phyloP scores from a whole-genome alignment of 2,888 invertebrate genomes.

The Coenonympha glycerion region DNA sequence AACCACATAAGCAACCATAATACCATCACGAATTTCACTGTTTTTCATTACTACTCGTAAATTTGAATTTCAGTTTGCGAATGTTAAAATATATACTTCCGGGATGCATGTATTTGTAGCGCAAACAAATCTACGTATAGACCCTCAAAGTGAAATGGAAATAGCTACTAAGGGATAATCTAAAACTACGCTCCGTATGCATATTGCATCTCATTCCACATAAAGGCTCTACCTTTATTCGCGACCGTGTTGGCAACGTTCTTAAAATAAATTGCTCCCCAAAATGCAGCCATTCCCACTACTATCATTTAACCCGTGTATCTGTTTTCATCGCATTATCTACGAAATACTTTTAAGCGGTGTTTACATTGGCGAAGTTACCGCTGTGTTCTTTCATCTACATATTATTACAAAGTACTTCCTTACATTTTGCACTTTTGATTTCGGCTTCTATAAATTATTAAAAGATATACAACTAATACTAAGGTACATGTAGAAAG shows the following conservation, averaged over 20 bases:
- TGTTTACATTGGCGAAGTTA: neutral
- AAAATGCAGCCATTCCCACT: constrained; percentile 16
- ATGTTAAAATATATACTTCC: too few relatives aligned
- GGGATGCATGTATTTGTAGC: too few relatives aligned
- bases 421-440: too few relatives aligned
- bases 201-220: constrained; percentile 10
- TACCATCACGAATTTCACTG: too few relatives aligned
- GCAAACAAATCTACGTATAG: too few relatives aligned
- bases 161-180: constrained; percentile 4
- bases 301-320: constrained; percentile 12
- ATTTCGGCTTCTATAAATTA: too few relatives aligned
- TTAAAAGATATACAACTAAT: too few relatives aligned
- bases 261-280: constrained; percentile 18
- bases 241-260: constrained; percentile 1
- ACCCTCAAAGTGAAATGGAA: neutral
- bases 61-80: too few relatives aligned
- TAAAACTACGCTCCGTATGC: constrained; percentile 3
- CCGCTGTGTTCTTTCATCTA: neutral
- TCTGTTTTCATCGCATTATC: constrained; percentile 1
- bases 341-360: neutral
- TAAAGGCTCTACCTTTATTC: constrained; percentile 7
- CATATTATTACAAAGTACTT: neutral
- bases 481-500: too few relatives aligned
- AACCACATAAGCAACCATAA: too few relatives aligned
- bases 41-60: too few relatives aligned